Evolutionary conservation across 2,797 vertebrate species (phyloP), one percentile per base, ranked within the genome.

Genomic region (Peromyscus melanophrys): DNA sequence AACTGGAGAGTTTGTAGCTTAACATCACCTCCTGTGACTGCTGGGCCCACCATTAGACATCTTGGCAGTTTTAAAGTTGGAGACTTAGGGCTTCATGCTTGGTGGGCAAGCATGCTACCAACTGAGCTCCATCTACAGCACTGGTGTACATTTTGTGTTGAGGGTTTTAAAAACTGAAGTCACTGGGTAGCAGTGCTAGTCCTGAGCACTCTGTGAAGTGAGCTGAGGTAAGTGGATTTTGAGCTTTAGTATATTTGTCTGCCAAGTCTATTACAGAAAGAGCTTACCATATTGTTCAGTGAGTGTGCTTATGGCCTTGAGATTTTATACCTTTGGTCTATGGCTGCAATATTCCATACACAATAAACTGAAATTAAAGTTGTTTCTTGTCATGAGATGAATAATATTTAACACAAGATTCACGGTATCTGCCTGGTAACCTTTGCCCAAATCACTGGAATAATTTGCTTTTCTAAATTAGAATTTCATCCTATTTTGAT

Each of bases 371-470:
- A 97, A 37, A 19, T 98, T 98, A 97, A 97, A 93, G 89, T 89
- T 98, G 94, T 89, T 73, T 95, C 91, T 92, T 97, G 92, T 96
- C 98, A 98, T 97, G 94, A 98, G 98, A 98, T 98, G 96, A 98
- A 97, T 97, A 98, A 98, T 98, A 98, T 98, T 98, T 98, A 98
- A 98, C 98, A 97, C 95, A 97, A 97, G 96, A 75, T 98, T 98
- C 96, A 98, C 52, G 97, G 76, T 98, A 98, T 98, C 98, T 98
- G 97, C 97, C 97, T 95, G 77, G 93, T 96, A 97, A 99, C 98
- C 98, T 98, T 98, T 98, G 98, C 81, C 97, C 98, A 97, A 98
- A 93, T 96, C 95, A 96, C 87, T 97, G 97, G 97, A 97, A 98
- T 98, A 97, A 98, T 94, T 90, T 97, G 92, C 91, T 98, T 98